A percentile compares a stretch with the other conserved stretches of the same genome.
Evolutionary conservation across 2,888 invertebrate species (phyloP).

Genomic region (Hipparchia sbordonii): DNA sequence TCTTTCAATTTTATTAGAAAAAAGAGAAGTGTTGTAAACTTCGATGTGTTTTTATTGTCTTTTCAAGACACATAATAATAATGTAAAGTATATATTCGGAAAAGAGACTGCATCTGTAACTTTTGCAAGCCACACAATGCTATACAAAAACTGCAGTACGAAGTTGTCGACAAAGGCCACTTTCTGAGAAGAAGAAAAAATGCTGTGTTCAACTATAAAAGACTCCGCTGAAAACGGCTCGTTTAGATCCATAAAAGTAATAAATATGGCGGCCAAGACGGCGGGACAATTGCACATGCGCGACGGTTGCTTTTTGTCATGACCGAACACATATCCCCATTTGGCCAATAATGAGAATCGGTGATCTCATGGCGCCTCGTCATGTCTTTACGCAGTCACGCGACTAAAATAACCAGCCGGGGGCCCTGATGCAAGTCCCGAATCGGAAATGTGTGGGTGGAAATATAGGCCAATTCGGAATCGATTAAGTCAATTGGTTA

Average conservation of each 20-base stretch:
- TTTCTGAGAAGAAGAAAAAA: conserved; percentile 1
- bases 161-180: conserved; percentile 1
- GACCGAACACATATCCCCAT: conserved; percentile 43
- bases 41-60: too few species aligned
- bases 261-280: conserved; percentile 32
- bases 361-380: conserved; percentile 75
- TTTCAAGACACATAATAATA: too few species aligned
- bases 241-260: conserved; percentile 36
- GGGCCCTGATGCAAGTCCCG: conserved; percentile 59
- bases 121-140: not conserved
- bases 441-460: conserved; percentile 55
- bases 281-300: conserved; percentile 37
- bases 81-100: too few species aligned
- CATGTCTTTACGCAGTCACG: conserved; percentile 64
- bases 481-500: conserved; percentile 32
- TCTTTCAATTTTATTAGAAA: too few species aligned
- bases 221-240: conserved; percentile 25
- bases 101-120: not conserved
- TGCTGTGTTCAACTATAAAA: conserved; percentile 18
- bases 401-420: conserved; percentile 66
- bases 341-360: conserved; percentile 58
- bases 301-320: conserved; percentile 40
- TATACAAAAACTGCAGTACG: not conserved
- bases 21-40: too few species aligned
- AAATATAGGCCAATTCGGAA: conserved; percentile 50